Percentiles rank a stretch among this genome's conserved stretches.
Conservation (phyloP, 2,888 invertebrate genomes). For the Ophonus ardosiacus region DNA sequence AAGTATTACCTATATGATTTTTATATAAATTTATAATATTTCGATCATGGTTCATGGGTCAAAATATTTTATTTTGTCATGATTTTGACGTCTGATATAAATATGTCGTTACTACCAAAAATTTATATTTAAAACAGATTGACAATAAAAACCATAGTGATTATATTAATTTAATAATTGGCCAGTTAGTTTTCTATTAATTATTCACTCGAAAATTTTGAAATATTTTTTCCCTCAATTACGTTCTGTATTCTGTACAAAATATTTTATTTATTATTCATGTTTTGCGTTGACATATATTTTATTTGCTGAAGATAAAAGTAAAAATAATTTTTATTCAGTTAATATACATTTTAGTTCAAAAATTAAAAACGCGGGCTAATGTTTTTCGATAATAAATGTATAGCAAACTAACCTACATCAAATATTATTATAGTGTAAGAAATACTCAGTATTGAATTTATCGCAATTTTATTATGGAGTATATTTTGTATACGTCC, state of each 20-base stretch:
- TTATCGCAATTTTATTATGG: conserved; percentile 22
- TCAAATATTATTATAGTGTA: conserved; percentile 21
- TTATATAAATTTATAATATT: too few relatives aligned
- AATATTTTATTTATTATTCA: background rate
- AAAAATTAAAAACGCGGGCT: background rate
- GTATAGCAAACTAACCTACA: conserved; percentile 29
- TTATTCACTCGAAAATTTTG: background rate
- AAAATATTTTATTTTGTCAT: too few relatives aligned
- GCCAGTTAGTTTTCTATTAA: background rate
- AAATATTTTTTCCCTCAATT: background rate
- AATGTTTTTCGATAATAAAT: background rate
- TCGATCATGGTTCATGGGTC: too few relatives aligned
- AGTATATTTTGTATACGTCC: background rate
- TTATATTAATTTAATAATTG: background rate
- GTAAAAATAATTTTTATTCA: conserved; percentile 5
- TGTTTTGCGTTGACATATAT: background rate
- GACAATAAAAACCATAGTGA: too few relatives aligned
- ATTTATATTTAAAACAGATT: too few relatives aligned
- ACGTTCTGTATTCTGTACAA: background rate
- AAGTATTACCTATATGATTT: too few relatives aligned
- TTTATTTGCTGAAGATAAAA: conserved; percentile 34
- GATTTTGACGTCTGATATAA: too few relatives aligned
- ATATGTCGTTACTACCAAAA: too few relatives aligned
- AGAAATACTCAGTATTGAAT: conserved; percentile 23
- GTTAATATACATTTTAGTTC: background rate